Conservation (phyloP, 2,888 invertebrate species). For the Cynaeus angustus region DNA sequence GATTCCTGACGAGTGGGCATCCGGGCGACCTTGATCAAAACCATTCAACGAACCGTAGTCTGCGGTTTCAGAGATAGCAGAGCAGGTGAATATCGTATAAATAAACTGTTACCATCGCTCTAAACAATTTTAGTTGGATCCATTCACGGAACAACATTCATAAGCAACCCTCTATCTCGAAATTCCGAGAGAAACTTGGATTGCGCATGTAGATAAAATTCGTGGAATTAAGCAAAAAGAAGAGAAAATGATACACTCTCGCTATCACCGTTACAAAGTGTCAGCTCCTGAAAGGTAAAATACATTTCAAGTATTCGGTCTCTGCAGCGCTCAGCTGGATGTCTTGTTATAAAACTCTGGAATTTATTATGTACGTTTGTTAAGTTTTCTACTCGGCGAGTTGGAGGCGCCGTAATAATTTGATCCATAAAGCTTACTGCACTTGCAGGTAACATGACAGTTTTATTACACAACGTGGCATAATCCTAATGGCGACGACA, state of each 20-base stretch:
- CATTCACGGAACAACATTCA: too few species aligned
- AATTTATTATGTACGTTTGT: conserved; percentile 37
- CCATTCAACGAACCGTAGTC: conserved; percentile 50
- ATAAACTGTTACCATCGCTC: conserved; percentile 27
- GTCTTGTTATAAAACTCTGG: conserved; percentile 26
- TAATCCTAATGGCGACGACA: conserved; percentile 23
- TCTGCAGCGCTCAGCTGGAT: conserved; percentile 17
- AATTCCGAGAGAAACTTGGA: too few species aligned
- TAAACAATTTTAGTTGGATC: conserved; percentile 20
- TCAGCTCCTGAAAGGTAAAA: neutral
- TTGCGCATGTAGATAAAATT: too few species aligned
- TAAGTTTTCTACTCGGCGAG: conserved; percentile 30
- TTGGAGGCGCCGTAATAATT: conserved; percentile 26
- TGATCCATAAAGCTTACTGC: conserved; percentile 35
- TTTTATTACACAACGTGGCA: conserved; percentile 29
- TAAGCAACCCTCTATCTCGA: too few species aligned
- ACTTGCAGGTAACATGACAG: conserved; percentile 37
- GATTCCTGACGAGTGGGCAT: conserved; percentile 60
- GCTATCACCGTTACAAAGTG: neutral
- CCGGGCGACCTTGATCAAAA: conserved; percentile 60
- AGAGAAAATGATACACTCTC: neutral
- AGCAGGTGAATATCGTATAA: conserved; percentile 45
- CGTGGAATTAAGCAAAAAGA: neutral
- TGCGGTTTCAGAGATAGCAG: conserved; percentile 45
- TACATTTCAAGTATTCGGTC: conserved; percentile 1